A percentile compares a stretch with the other conserved stretches of the same genome.
These are phyloP conservation scores for Falcunculus frontatus DNA, from an alignment of 2,113 vertebrate species.

Conservation along the genomic window DNA sequence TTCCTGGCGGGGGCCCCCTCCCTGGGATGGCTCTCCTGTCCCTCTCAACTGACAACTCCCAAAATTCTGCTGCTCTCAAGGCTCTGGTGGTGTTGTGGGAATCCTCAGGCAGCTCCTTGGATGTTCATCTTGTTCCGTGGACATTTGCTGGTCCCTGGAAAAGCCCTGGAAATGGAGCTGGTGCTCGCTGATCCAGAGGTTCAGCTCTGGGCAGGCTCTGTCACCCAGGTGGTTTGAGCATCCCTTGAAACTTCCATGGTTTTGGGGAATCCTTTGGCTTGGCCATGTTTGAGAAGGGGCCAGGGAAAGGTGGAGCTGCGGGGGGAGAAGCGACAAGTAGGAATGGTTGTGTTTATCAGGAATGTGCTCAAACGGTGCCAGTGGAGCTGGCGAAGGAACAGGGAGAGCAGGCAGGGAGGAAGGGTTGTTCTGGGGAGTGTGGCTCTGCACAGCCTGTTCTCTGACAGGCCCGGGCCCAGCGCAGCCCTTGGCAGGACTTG, in stretches of 20 bases:
- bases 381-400: not conserved
- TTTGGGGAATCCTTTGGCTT: not conserved
- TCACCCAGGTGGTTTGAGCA: rapidly evolving
- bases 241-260: rapidly evolving
- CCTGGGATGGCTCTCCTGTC: not conserved
- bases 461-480: not conserved
- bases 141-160: not conserved
- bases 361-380: rapidly evolving
- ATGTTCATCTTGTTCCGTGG: rapidly evolving
- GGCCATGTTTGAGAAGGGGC: rapidly evolving
- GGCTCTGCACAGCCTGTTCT: not conserved
- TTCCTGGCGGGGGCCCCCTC: not conserved
- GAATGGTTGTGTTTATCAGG: not conserved
- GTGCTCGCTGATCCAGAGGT: not conserved
- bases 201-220: not conserved
- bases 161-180: not conserved
- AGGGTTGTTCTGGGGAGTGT: not conserved
- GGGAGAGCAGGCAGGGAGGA: not conserved
- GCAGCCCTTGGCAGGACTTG: not conserved
- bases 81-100: not conserved
- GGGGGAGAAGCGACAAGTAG: not conserved
- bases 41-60: not conserved
- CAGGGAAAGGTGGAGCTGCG: not conserved
- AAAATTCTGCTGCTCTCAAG: not conserved
- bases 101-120: not conserved